Evolutionary conservation across 1,140 invertebrate genomes (phyloP).

Genomic region (Drosophila arizonae): DNA sequence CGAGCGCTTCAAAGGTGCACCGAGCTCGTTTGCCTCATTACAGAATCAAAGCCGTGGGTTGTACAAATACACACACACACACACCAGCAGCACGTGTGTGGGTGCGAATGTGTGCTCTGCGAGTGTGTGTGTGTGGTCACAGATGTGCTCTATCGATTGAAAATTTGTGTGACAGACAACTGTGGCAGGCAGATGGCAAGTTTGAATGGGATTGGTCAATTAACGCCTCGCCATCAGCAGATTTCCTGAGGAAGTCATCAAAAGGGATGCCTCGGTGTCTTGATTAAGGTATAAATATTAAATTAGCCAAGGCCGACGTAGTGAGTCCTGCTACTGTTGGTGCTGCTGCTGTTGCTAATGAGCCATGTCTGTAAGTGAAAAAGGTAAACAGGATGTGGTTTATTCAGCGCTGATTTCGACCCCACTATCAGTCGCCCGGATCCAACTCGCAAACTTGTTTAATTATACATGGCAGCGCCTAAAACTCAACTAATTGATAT

Average conservation of each 20-base stretch:
- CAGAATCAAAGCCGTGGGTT: slow-evolving; percentile 69
- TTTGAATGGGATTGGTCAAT: slow-evolving; percentile 73
- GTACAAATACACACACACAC: slow-evolving; percentile 44
- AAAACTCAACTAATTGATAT: slow-evolving; percentile 80
- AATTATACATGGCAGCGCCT: slow-evolving; percentile 78
- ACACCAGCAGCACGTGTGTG: slow-evolving; percentile 14
- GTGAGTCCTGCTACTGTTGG: neutral
- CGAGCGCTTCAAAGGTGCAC: slow-evolving; percentile 65
- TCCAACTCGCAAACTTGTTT: slow-evolving; percentile 49
- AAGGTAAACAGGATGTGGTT: slow-evolving; percentile 69
- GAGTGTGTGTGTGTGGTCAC: slow-evolving; percentile 42
- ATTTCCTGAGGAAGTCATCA: slow-evolving; percentile 59
- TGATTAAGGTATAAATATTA: slow-evolving; percentile 82
- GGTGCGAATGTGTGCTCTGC: neutral
- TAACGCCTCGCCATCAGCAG: slow-evolving; percentile 72
- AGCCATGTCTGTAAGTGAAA: slow-evolving; percentile 55
- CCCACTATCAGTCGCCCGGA: slow-evolving; percentile 25
- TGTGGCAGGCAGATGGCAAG: slow-evolving; percentile 23
- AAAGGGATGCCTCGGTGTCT: slow-evolving; percentile 49
- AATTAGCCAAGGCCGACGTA: slow-evolving; percentile 55
- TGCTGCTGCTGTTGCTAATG: slow-evolving; percentile 55
- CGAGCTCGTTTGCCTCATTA: slow-evolving; percentile 63
- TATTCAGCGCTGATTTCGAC: slow-evolving; percentile 19
- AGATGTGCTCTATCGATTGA: slow-evolving; percentile 75
- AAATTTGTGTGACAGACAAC: slow-evolving; percentile 64